Conservation (phyloP, 1,140 invertebrate genomes). For the Eupristina koningsbergeri region DNA sequence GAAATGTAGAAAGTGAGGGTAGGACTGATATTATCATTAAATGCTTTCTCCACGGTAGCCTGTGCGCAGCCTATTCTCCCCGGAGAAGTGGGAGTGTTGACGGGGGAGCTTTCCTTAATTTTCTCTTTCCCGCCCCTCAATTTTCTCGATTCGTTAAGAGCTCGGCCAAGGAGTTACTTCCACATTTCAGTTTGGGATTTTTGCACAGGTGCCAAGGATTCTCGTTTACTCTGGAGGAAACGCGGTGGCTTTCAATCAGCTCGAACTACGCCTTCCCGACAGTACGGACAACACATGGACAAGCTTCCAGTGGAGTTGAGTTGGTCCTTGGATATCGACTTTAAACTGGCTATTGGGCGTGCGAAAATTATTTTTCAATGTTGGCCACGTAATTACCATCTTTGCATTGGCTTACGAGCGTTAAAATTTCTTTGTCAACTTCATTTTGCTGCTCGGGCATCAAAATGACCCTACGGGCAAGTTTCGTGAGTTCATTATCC, state of each 20-base stretch:
- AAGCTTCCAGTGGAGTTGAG: constrained; percentile 64
- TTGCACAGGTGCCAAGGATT: constrained; percentile 56
- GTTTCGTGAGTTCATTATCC: neutral
- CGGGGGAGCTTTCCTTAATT: neutral
- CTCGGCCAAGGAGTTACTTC: constrained; percentile 54
- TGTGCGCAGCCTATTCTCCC: neutral
- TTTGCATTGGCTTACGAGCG: too few relatives aligned
- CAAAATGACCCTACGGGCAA: neutral
- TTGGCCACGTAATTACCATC: neutral
- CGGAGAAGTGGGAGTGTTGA: neutral
- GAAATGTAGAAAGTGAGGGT: neutral
- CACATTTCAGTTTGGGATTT: constrained; percentile 63
- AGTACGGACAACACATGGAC: constrained; percentile 27
- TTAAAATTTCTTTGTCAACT: neutral
- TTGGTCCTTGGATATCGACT: constrained; percentile 55
- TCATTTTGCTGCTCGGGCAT: neutral
- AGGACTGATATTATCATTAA: neutral
- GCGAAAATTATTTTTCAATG: constrained; percentile 51
- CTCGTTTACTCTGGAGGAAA: constrained; percentile 11
- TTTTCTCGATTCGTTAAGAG: constrained; percentile 54
- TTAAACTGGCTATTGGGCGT: constrained; percentile 22
- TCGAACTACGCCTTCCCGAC: too few relatives aligned
- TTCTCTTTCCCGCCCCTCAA: constrained; percentile 56
- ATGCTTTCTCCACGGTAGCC: neutral
- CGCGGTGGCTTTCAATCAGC: constrained; percentile 17